These are phyloP conservation scores for Andrena cerasifolii DNA, from an alignment of 1,140 invertebrate genomes.

Conservation along the genomic window DNA sequence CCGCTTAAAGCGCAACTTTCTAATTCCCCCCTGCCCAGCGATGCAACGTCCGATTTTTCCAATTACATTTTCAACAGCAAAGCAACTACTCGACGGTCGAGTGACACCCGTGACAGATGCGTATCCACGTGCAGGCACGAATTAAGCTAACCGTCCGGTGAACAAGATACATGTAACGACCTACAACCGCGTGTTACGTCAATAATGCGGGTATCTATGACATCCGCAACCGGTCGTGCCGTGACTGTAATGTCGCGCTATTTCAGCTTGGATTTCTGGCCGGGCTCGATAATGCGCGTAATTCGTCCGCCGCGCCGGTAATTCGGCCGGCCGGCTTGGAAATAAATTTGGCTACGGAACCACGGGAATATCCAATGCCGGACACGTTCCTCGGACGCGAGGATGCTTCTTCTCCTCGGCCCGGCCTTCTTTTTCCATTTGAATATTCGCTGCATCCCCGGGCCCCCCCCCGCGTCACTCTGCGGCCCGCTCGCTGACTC, in stretches of 20 bases:
- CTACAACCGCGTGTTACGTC: constrained; percentile 19
- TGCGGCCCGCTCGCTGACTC: neutral
- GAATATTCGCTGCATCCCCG: constrained; percentile 28
- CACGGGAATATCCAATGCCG: neutral
- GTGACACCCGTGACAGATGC: constrained; percentile 1
- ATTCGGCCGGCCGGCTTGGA: no score
- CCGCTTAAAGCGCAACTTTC: no score
- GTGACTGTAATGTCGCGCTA: constrained; percentile 22
- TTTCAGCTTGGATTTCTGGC: constrained; percentile 33
- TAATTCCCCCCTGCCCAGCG: no score
- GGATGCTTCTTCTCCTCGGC: neutral
- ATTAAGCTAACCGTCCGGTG: constrained; percentile 32
- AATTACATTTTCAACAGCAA: no score
- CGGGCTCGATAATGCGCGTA: neutral
- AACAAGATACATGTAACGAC: constrained; percentile 46
- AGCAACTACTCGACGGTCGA: constrained; percentile 15
- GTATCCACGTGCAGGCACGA: neutral
- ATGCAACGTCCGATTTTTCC: no score
- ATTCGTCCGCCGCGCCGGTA: neutral
- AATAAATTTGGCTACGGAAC: neutral
- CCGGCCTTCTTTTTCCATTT: constrained; percentile 23
- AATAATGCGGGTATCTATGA: constrained; percentile 39
- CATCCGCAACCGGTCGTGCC: constrained; percentile 25
- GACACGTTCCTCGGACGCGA: neutral
- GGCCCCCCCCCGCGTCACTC: neutral